Conservation (phyloP, 2,113 vertebrate genomes). For the Vireo altiloquus region DNA sequence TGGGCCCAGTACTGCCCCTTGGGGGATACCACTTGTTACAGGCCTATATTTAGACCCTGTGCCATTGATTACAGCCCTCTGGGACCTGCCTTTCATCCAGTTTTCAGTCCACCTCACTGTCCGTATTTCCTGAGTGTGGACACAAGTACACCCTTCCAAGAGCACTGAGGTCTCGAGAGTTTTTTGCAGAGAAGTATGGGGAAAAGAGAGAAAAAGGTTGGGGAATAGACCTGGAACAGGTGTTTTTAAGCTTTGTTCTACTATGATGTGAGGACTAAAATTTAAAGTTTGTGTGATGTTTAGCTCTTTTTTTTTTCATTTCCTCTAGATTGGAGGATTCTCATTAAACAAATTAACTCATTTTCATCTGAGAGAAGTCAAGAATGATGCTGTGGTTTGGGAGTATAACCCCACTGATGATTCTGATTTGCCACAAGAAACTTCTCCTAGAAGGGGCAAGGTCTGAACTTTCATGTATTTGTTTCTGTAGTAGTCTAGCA, state of each 20-base stretch:
- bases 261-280: not conserved
- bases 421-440: conserved; percentile 58
- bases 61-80: not conserved
- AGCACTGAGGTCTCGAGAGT: not conserved
- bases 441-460: conserved; percentile 72
- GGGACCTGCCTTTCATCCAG: not conserved
- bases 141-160: not conserved
- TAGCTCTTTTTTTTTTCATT: not conserved
- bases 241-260: not conserved
- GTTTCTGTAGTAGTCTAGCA: not conserved
- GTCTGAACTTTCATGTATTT: conserved; percentile 57
- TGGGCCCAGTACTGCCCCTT: not conserved
- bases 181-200: not conserved
- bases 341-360: conserved; percentile 78
- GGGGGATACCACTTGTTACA: not conserved
- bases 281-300: not conserved
- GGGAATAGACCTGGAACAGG: not conserved
- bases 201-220: not conserved
- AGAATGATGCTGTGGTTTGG: conserved; percentile 80
- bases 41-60: not conserved
- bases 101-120: not conserved
- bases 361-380: conserved; percentile 78
- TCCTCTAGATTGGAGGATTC: conserved; percentile 79
- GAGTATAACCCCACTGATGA: conserved; percentile 68
- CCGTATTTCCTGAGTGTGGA: not conserved